These are phyloP conservation scores for Elephantulus edwardii DNA, from an alignment of 2,113 vertebrate genomes.

Conservation along the genomic window DNA sequence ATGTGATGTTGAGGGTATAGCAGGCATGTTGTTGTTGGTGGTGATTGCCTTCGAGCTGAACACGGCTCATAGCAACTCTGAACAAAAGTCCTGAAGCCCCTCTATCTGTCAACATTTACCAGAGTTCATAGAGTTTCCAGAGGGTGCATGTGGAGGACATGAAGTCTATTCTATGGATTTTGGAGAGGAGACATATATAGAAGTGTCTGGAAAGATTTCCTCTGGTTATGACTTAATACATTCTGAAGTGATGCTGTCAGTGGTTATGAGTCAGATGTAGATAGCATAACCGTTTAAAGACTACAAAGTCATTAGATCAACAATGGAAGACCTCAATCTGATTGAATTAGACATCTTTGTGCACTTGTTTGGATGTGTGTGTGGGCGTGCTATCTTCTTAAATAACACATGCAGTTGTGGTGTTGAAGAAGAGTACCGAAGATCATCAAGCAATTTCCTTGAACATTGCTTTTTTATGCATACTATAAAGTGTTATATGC, in stretches of 20 bases:
- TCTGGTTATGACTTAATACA: background rate
- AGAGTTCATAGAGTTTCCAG: no score
- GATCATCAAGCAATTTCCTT: no score
- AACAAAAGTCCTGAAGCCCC: no score
- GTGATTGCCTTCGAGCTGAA: no score
- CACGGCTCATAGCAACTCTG: no score
- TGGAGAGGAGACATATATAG: background rate
- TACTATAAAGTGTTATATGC: no score
- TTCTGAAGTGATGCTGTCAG: background rate
- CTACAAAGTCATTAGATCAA: background rate
- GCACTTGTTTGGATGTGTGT: rapidly evolving
- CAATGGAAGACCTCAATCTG: rapidly evolving
- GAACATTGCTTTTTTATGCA: no score
- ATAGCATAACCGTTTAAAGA: background rate
- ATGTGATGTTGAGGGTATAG: background rate
- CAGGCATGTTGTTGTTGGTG: no score
- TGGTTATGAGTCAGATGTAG: background rate
- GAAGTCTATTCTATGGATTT: background rate
- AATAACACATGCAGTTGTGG: no score
- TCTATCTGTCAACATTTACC: no score
- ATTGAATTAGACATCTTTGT: background rate
- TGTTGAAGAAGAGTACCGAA: no score
- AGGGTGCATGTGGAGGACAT: background rate
- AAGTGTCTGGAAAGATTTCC: background rate
- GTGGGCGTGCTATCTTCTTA: no score